A percentile compares a stretch with the other conserved stretches of the same genome.
Conservation (phyloP, 2,797 vertebrate species). For the Sylvilagus floridanus region DNA sequence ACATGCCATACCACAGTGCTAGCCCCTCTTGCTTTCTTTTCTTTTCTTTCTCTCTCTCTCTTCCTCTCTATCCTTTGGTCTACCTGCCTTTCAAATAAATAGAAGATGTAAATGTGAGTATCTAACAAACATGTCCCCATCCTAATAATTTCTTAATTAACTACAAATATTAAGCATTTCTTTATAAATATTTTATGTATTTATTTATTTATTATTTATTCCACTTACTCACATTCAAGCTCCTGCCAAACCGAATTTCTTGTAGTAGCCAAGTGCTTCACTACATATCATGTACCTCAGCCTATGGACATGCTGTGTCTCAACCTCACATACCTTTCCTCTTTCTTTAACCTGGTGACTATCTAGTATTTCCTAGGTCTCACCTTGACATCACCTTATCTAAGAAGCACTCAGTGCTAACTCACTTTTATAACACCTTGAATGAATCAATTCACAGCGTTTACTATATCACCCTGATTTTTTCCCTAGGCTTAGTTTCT, state of each 20-base stretch:
- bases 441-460: neutral
- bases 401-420: neutral
- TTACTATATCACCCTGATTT: neutral
- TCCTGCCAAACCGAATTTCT: neutral
- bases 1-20: no score
- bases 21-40: no score
- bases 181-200: neutral
- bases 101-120: neutral
- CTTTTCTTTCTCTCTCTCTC: no score
- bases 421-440: neutral
- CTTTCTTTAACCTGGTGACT: neutral
- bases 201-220: neutral
- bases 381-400: neutral
- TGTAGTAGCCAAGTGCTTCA: neutral
- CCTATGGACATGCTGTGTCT: neutral
- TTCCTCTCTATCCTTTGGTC: no score
- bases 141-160: neutral
- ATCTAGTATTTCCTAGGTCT: neutral
- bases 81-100: no score
- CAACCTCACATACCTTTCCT: neutral
- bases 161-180: slow-evolving; percentile 4
- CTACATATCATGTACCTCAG: neutral
- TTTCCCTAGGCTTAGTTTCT: neutral
- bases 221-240: neutral
- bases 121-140: neutral